phyloP scores from a whole-genome alignment of 1,140 invertebrate species.

The Musca domestica region DNA sequence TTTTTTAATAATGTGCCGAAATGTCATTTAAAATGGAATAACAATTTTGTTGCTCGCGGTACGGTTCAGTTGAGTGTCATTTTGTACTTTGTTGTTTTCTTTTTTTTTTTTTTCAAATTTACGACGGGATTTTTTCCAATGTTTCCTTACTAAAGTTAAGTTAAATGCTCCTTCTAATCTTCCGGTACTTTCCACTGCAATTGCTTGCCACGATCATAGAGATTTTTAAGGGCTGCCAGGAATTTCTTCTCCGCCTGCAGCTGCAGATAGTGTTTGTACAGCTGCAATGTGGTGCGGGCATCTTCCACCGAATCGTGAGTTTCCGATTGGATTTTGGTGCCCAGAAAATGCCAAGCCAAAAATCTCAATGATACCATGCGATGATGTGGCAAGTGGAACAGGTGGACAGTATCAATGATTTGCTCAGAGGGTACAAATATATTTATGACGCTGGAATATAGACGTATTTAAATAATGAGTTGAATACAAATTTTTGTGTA shows the following conservation, averaged over 20 bases:
- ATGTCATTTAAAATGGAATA: conserved; percentile 18
- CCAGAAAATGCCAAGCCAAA: conserved; percentile 88
- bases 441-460: conserved; percentile 76
- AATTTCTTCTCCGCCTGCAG: conserved; percentile 65
- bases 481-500: conserved; percentile 1
- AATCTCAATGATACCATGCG: conserved; percentile 88
- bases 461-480: neutral
- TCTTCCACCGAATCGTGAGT: conserved; percentile 91
- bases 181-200: conserved; percentile 78
- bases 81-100: conserved; percentile 28
- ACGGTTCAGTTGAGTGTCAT: conserved; percentile 23
- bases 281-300: conserved; percentile 77
- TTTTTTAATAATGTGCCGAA: conserved; percentile 2
- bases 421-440: conserved; percentile 82
- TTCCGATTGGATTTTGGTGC: conserved; percentile 81
- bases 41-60: conserved; percentile 17
- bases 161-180: conserved; percentile 36
- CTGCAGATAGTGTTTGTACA: conserved; percentile 78
- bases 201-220: conserved; percentile 77
- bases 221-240: conserved; percentile 67
- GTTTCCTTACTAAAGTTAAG: neutral
- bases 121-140: conserved; percentile 4
- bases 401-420: conserved; percentile 82
- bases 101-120: neutral
- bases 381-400: conserved; percentile 86